A percentile compares a stretch with the other conserved stretches of the same genome.
Conservation (phyloP, 1,140 invertebrate species). For the Drosophila parabipectinata region DNA sequence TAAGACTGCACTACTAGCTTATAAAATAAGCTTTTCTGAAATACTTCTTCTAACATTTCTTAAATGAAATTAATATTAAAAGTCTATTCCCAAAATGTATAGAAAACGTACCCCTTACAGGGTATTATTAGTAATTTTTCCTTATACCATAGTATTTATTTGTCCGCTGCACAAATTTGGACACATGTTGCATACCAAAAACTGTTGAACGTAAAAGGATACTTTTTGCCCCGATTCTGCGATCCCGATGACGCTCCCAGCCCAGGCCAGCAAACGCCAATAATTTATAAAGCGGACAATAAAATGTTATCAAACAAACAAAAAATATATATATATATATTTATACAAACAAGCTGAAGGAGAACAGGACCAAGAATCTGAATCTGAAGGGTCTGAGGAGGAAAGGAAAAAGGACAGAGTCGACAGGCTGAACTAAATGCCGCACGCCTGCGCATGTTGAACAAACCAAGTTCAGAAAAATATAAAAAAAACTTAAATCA, state of each 20-base stretch:
- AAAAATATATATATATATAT: slow-evolving; percentile 14
- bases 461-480: slow-evolving; percentile 32
- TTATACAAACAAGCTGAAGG: slow-evolving; percentile 22
- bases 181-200: slow-evolving; percentile 76
- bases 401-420: slow-evolving; percentile 21
- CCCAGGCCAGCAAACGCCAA: slow-evolving; percentile 62
- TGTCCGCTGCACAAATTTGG: slow-evolving; percentile 74
- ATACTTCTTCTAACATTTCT: too few species aligned
- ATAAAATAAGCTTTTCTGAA: too few species aligned
- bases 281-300: slow-evolving; percentile 82
- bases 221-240: slow-evolving; percentile 59
- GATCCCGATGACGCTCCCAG: slow-evolving; percentile 16
- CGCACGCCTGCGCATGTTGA: slow-evolving; percentile 80
- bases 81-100: too few species aligned
- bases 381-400: slow-evolving; percentile 24
- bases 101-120: not conserved
- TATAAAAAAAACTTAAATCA: not conserved
- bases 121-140: slow-evolving; percentile 41
- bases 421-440: slow-evolving; percentile 83
- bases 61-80: too few species aligned
- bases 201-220: slow-evolving; percentile 72
- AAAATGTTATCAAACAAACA: slow-evolving; percentile 79
- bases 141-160: slow-evolving; percentile 53
- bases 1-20: too few species aligned
- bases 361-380: slow-evolving; percentile 18